Conservation (phyloP, 2,888 invertebrate genomes). For the Cordilura impudica region DNA sequence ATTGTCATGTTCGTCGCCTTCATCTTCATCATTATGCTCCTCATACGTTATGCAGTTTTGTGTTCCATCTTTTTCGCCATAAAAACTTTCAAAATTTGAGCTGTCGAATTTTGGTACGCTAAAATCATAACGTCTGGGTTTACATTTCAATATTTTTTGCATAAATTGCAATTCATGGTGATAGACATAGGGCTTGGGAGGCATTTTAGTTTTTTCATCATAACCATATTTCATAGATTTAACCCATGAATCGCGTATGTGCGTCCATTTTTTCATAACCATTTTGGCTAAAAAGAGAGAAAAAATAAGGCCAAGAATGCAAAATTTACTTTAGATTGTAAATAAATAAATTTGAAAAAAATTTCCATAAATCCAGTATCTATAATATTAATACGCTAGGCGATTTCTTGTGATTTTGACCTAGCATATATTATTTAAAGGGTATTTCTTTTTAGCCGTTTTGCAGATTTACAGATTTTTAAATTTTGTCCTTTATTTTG, state of each 20-base stretch:
- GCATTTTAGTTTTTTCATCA: slow-evolving; percentile 34
- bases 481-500: too few species aligned
- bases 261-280: slow-evolving; percentile 48
- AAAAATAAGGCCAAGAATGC: not conserved
- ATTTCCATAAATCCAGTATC: too few species aligned
- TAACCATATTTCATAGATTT: slow-evolving; percentile 53
- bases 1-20: not conserved
- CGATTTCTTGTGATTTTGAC: too few species aligned
- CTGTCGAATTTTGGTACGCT: not conserved
- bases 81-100: slow-evolving; percentile 18
- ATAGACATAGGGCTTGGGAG: slow-evolving; percentile 45
- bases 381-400: too few species aligned
- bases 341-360: not conserved
- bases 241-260: slow-evolving; percentile 51
- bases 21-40: not conserved
- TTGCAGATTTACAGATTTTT: too few species aligned
- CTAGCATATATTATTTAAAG: too few species aligned
- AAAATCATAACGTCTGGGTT: slow-evolving; percentile 22
- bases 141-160: slow-evolving; percentile 45
- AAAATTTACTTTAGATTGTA: not conserved
- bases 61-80: not conserved
- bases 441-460: too few species aligned
- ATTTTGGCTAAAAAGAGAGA: slow-evolving; percentile 12
- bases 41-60: not conserved
- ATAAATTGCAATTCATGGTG: slow-evolving; percentile 46